Conservation (phyloP, 2,797 vertebrate genomes). For the Thripadectes ignobilis region DNA sequence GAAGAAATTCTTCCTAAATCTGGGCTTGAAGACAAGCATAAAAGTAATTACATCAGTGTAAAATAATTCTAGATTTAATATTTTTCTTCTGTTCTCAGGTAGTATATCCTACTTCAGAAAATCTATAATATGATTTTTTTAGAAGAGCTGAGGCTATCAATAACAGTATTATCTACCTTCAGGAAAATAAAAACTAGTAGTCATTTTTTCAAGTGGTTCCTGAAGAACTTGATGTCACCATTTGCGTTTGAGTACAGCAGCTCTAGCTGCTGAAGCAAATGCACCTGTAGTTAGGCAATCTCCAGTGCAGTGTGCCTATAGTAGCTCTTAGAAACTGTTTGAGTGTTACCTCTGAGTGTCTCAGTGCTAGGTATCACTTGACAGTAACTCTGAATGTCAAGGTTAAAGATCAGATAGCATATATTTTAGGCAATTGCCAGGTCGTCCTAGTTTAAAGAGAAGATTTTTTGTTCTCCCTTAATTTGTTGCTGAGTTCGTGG, state of each 20-base stretch:
- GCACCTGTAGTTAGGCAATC: not conserved
- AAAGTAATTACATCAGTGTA: not conserved
- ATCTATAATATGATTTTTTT: not conserved
- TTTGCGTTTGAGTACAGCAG: not conserved
- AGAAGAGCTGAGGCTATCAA: not conserved
- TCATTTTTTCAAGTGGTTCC: not conserved
- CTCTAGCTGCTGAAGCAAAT: not conserved
- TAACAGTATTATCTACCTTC: not conserved
- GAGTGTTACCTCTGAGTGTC: not conserved
- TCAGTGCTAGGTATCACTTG: not conserved
- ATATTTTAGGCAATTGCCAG: not conserved
- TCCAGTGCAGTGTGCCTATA: not conserved
- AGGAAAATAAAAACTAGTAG: not conserved
- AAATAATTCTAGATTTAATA: not conserved
- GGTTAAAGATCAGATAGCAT: not conserved
- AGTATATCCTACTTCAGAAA: not conserved
- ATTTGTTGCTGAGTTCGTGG: constrained; percentile 8
- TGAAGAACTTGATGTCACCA: not conserved
- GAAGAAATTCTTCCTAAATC: not conserved
- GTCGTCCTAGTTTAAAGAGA: not conserved
- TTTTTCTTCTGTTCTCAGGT: not conserved
- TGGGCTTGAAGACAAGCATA: not conserved
- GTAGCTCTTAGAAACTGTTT: not conserved
- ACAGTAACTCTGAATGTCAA: not conserved
- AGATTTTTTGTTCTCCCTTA: not conserved